Conservation (phyloP, 2,113 vertebrate genomes). For the human (Homo sapiens) region DNA sequence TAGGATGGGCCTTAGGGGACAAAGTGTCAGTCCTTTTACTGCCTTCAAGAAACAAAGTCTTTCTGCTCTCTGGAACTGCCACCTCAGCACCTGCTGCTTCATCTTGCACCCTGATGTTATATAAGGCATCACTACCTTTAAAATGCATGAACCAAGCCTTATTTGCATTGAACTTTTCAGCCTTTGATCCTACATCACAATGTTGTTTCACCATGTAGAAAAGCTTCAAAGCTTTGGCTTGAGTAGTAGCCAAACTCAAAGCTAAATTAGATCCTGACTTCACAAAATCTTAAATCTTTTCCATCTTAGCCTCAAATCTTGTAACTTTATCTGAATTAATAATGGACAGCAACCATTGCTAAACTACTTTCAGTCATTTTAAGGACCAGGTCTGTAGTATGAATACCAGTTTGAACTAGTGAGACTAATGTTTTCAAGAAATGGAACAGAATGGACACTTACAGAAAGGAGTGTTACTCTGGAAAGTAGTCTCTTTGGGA, state of each 20-base stretch:
- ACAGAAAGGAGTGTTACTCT: conserved; percentile 18
- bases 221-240: conserved; percentile 64
- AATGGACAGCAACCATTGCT: conserved; percentile 11
- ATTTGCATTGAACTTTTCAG: conserved; percentile 14
- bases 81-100: neutral
- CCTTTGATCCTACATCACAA: conserved; percentile 58
- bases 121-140: conserved; percentile 30
- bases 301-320: conserved; percentile 20
- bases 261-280: conserved; percentile 52
- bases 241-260: conserved; percentile 49
- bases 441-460: conserved; percentile 36
- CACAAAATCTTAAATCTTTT: conserved; percentile 61
- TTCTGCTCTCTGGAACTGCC: neutral
- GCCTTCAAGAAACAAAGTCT: neutral
- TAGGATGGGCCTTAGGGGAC: neutral
- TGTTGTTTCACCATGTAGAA: conserved; percentile 56
- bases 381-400: neutral
- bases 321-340: conserved; percentile 51
- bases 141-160: conserved; percentile 1
- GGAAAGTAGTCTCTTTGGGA: conserved; percentile 63
- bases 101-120: neutral
- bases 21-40: neutral
- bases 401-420: neutral
- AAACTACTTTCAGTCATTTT: conserved; percentile 23
- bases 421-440: conserved; percentile 50